Percentiles rank a stretch among this genome's conserved stretches.
phyloP scores from a whole-genome alignment of 2,797 vertebrate species.

The Echiichthys vipera region DNA sequence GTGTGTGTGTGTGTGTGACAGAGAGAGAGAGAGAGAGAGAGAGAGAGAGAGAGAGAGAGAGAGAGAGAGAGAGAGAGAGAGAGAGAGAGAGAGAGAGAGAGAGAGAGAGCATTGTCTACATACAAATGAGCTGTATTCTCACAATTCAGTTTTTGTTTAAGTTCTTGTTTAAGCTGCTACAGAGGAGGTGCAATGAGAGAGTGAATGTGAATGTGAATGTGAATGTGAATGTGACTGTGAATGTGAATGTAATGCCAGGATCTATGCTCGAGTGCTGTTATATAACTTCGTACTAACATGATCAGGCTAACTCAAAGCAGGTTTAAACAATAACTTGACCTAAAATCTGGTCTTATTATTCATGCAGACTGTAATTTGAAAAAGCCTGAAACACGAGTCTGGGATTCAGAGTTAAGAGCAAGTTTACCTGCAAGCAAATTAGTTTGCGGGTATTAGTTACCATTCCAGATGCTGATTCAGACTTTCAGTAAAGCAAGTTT shows the following conservation, averaged over 20 bases:
- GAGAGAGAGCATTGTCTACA: slow-evolving; percentile 1
- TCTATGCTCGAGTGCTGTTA: not conserved
- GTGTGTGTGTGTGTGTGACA: too few relatives aligned
- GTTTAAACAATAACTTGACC: too few relatives aligned
- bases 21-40: too few relatives aligned
- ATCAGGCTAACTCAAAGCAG: too few relatives aligned
- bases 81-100: not conserved
- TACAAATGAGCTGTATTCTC: not conserved
- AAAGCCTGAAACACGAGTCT: not conserved
- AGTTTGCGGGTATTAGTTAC: slow-evolving; percentile 9
- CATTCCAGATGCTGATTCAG: not conserved
- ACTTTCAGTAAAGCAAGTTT: slow-evolving; percentile 8
- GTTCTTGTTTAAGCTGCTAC: slow-evolving; percentile 8
- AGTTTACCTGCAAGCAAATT: not conserved
- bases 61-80: too few relatives aligned
- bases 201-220: not conserved
- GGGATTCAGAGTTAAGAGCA: not conserved
- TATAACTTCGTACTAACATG: too few relatives aligned
- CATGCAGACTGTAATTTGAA: too few relatives aligned
- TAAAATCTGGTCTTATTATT: too few relatives aligned
- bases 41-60: too few relatives aligned
- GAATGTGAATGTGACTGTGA: too few relatives aligned
- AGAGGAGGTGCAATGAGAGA: not conserved
- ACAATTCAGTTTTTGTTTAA: not conserved
- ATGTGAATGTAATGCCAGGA: not conserved